Evolutionary conservation across 2,113 vertebrate genomes (phyloP).

Genomic region (Henicopernis longicauda): DNA sequence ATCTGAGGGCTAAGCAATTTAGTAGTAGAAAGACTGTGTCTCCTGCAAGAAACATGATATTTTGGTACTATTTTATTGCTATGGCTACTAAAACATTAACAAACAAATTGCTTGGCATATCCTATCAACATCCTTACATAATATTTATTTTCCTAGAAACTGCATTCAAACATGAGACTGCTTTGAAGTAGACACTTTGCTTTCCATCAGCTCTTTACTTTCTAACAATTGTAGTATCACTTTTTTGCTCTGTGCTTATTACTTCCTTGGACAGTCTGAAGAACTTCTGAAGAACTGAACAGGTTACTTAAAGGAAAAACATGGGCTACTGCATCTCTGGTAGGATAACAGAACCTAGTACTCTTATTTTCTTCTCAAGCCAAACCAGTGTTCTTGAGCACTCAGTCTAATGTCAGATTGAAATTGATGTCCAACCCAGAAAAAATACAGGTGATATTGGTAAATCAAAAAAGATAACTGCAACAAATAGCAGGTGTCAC

Average conservation of each 20-base stretch:
- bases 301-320: background rate
- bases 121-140: background rate
- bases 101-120: background rate
- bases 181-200: background rate
- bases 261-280: background rate
- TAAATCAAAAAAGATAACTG: background rate
- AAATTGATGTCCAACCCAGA: background rate
- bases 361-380: background rate
- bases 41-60: slow-evolving; percentile 63
- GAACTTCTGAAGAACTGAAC: background rate
- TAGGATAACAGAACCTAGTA: background rate
- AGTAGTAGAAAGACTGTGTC: slow-evolving; percentile 89
- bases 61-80: background rate
- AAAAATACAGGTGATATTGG: accelerated
- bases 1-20: slow-evolving; percentile 87
- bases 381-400: background rate
- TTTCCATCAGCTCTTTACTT: background rate
- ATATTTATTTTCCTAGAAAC: background rate
- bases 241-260: background rate
- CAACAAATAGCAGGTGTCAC: background rate
- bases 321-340: accelerated
- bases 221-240: background rate
- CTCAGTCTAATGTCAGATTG: background rate
- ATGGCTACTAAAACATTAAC: background rate
- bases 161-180: background rate